phyloP scores from a whole-genome alignment of 2,113 vertebrate species.

The Passer domesticus region DNA sequence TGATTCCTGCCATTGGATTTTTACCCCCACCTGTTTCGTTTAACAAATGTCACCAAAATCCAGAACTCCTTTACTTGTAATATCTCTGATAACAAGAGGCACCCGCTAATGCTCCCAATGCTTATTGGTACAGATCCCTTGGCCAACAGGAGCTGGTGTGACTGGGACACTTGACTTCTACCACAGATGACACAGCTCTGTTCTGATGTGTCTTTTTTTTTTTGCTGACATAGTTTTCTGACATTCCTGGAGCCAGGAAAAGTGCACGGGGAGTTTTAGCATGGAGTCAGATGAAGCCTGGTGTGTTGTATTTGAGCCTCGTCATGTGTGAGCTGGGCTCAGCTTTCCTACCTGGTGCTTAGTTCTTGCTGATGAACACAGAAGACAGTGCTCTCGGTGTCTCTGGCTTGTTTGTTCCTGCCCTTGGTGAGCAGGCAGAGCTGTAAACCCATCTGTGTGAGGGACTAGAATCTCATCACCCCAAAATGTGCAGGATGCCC shows the following conservation, averaged over 20 bases:
- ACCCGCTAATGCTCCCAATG: background rate
- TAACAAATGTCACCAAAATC: background rate
- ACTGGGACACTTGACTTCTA: background rate
- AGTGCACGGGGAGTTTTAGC: background rate
- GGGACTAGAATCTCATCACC: too few species aligned
- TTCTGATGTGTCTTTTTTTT: background rate
- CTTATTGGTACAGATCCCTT: background rate
- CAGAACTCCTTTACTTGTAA: background rate
- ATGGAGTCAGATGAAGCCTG: background rate
- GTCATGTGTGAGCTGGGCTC: background rate
- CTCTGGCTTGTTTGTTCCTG: background rate
- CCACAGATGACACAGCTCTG: background rate
- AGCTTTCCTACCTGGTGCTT: background rate
- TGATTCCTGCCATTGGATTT: background rate
- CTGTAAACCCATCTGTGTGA: background rate
- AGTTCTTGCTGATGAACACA: rapidly evolving
- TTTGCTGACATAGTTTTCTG: background rate
- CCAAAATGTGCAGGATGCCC: background rate
- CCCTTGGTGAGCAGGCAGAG: background rate
- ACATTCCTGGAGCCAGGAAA: background rate
- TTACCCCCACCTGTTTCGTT: background rate
- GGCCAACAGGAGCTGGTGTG: background rate
- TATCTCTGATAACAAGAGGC: background rate
- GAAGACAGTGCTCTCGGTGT: rapidly evolving
- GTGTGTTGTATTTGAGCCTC: background rate